phyloP scores from a whole-genome alignment of 2,888 invertebrate species.

The Parnassius apollo region DNA sequence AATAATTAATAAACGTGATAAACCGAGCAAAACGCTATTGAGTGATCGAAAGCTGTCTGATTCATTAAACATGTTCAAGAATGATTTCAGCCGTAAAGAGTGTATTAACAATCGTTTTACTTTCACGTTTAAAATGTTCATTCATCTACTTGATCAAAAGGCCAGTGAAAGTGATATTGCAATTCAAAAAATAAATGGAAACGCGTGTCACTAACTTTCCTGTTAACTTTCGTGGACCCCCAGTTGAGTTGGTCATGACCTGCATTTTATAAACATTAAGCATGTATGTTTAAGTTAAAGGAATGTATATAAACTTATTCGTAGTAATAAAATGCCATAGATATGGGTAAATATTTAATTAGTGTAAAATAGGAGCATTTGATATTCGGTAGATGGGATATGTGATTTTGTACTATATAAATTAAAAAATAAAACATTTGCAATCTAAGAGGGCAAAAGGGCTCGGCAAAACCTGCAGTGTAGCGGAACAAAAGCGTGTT shows the following conservation, averaged over 20 bases:
- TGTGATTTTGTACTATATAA: too few species aligned
- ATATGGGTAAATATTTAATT: too few species aligned
- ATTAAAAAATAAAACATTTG: too few species aligned
- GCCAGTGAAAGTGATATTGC: conserved; percentile 76
- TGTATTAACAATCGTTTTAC: conserved; percentile 64
- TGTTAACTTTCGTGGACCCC: conserved; percentile 56
- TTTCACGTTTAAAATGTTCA: conserved; percentile 73
- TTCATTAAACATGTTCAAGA: conserved; percentile 57
- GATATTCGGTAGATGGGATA: too few species aligned
- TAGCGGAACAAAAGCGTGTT: too few species aligned
- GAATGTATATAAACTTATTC: too few species aligned
- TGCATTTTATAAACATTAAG: conserved; percentile 40
- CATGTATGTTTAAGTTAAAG: not conserved
- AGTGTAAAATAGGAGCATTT: too few species aligned
- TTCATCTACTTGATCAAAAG: conserved; percentile 69
- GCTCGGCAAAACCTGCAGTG: too few species aligned
- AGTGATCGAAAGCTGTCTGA: conserved; percentile 49
- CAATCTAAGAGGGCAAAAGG: too few species aligned
- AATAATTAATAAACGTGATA: conserved; percentile 44
- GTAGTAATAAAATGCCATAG: too few species aligned
- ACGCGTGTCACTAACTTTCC: conserved; percentile 77
- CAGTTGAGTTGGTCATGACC: conserved; percentile 58
- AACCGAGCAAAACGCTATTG: conserved; percentile 49
- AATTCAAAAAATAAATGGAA: conserved; percentile 76
- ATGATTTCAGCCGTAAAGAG: conserved; percentile 50